Percentiles rank a stretch among this genome's conserved stretches.
Conservation (phyloP, 2,888 invertebrate species). For the Globia sparganii region DNA sequence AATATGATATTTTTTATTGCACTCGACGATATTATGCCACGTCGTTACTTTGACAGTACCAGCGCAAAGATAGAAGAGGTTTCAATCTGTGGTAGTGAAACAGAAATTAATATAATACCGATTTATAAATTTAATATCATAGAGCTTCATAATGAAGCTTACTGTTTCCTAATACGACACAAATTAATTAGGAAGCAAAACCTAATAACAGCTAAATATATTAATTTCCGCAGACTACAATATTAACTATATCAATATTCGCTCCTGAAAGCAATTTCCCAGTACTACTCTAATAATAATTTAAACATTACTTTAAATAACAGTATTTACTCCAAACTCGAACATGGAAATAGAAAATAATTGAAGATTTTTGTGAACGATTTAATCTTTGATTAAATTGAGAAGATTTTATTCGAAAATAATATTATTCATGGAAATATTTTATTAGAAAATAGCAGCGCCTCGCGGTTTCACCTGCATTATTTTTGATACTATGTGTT, state of each 20-base stretch:
- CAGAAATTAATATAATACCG: background rate
- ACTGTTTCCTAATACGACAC: conserved; percentile 30
- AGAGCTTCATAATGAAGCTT: conserved; percentile 3
- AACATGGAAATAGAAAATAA: conserved; percentile 5
- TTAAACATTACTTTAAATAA: conserved; percentile 18
- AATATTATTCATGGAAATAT: background rate
- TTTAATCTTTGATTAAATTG: conserved; percentile 24
- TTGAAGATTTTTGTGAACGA: conserved; percentile 12
- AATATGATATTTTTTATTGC: background rate
- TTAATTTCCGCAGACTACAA: conserved; percentile 51
- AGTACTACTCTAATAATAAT: conserved; percentile 12
- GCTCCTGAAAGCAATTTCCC: conserved; percentile 40
- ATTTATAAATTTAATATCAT: conserved; percentile 24
- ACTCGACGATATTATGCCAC: background rate
- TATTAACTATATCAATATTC: conserved; percentile 42
- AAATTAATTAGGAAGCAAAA: conserved; percentile 48
- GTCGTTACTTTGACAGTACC: background rate
- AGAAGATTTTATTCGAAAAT: conserved; percentile 10
- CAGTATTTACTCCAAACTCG: conserved; percentile 34
- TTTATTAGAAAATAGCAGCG: too few species aligned
- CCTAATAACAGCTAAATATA: conserved; percentile 44
- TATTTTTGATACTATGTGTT: too few species aligned
- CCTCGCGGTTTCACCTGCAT: too few species aligned
- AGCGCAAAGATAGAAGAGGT: too few species aligned
- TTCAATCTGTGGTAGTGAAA: background rate